Evolutionary conservation across 2,888 invertebrate species (phyloP), one percentile per base, ranked within the genome.

Genomic region (Sarcophaga carnaria): DNA sequence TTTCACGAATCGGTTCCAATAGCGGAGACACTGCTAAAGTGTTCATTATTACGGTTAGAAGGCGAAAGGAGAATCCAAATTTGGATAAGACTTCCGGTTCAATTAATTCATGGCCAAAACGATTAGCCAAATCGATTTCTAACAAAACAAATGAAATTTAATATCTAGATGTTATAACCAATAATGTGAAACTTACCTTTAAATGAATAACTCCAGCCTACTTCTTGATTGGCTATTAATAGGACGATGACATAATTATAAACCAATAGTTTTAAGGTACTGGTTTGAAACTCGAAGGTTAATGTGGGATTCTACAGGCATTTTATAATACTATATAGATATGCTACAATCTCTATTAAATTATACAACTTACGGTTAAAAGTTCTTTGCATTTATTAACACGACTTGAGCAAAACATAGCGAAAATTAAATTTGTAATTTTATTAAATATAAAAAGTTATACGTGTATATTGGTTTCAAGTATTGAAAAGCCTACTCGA

Each of bases 211-310:
- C 88, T 80, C 90, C 90, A 90, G 20, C 76, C 82, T 70, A 90
- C 83, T 54, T 90, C 88, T 76, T 90, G 89, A 71, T 89, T 90
- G 20, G 90, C 89, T 63, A 90, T 89, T 17, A 90, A 54, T 25
- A 90, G 80, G 22, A 90, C 88, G 60, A 90, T 83, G 37, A 89
- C 89, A 79, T 88, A 90, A 72, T 90, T 90, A 80, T 89, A 90
- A 20, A 90, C 62, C n/a, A 90, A 85, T 6, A 90, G 85, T 59
- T 88, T 89, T 17, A 90, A 67, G 4, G 89, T 89, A 72, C 89
- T 87, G 11, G 88, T 88, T 87, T 88, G 89, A 81, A 88, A 88
- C 86, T 89, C 89, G 47, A 88, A 84, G 17, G 71, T 74, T 63
- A 88, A 72, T 66, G 77, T 79, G 20, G 86, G 80, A 64, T 82